These are phyloP conservation scores for Ramphastos sulfuratus DNA, from an alignment of 2,113 vertebrate genomes.

Conservation along the genomic window DNA sequence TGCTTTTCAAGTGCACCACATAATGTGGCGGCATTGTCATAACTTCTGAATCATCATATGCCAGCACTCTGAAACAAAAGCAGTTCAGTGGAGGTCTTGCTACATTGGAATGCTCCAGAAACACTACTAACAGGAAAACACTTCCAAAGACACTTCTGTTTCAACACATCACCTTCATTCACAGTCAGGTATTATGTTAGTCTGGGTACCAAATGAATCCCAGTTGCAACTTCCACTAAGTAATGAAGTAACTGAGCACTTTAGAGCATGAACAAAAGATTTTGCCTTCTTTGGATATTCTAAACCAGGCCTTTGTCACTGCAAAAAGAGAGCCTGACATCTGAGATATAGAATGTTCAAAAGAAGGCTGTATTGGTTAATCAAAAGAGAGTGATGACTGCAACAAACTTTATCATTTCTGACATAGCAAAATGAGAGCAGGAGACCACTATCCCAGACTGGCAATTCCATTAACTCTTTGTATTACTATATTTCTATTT, in stretches of 20 bases:
- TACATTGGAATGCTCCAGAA: neutral
- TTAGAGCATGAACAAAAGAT: slow-evolving; percentile 13
- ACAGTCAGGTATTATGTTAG: neutral
- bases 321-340: slow-evolving; percentile 43
- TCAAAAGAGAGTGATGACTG: slow-evolving; percentile 49
- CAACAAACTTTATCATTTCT: slow-evolving; percentile 44
- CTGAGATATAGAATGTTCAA: slow-evolving; percentile 52
- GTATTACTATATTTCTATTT: slow-evolving; percentile 27
- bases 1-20: accelerated
- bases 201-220: neutral
- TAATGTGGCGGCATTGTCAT: neutral
- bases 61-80: neutral
- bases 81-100: neutral
- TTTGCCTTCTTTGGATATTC: neutral
- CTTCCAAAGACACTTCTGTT: neutral
- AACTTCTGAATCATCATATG: neutral
- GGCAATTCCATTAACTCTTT: slow-evolving; percentile 28
- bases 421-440: slow-evolving; percentile 52
- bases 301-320: slow-evolving; percentile 29
- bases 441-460: neutral
- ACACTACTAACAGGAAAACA: neutral
- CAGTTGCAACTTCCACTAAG: slow-evolving; percentile 8
- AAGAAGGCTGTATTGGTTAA: slow-evolving; percentile 64
- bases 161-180: slow-evolving; percentile 6
- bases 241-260: slow-evolving; percentile 35